phyloP scores from a whole-genome alignment of 2,113 vertebrate species.

The Cinclus cinclus region DNA sequence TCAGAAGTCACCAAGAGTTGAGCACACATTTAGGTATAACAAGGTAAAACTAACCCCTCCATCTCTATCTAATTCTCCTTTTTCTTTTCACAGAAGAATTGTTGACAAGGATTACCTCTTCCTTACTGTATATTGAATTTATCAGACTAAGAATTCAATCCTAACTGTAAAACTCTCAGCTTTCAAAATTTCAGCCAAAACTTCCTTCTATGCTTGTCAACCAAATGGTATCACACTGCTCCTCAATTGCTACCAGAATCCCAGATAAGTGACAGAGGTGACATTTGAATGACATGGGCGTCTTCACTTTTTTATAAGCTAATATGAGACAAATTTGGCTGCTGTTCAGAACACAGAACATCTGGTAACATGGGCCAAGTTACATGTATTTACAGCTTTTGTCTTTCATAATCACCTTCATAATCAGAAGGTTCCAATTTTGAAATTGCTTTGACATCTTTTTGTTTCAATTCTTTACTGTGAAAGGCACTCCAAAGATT shows the following conservation, averaged over 20 bases:
- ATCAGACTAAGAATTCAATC: neutral
- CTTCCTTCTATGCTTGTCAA: neutral
- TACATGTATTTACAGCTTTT: neutral
- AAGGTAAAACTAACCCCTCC: neutral
- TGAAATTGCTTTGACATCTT: neutral
- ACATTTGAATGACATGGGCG: neutral
- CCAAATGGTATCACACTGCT: neutral
- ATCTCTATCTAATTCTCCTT: neutral
- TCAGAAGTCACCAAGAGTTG: neutral
- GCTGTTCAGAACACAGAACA: neutral
- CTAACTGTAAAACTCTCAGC: neutral
- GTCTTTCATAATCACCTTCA: neutral
- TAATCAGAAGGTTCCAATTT: neutral
- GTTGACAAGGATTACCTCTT: neutral
- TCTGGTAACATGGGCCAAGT: neutral
- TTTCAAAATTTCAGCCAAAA: neutral
- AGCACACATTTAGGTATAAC: neutral
- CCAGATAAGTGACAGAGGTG: neutral
- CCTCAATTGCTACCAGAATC: neutral
- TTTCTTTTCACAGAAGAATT: neutral
- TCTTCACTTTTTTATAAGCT: neutral
- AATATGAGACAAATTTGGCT: neutral
- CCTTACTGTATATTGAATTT: neutral
- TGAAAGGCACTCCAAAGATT: neutral
- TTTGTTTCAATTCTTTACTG: neutral